Conservation (phyloP, 2,888 invertebrate species). For the Acronicta leporina region DNA sequence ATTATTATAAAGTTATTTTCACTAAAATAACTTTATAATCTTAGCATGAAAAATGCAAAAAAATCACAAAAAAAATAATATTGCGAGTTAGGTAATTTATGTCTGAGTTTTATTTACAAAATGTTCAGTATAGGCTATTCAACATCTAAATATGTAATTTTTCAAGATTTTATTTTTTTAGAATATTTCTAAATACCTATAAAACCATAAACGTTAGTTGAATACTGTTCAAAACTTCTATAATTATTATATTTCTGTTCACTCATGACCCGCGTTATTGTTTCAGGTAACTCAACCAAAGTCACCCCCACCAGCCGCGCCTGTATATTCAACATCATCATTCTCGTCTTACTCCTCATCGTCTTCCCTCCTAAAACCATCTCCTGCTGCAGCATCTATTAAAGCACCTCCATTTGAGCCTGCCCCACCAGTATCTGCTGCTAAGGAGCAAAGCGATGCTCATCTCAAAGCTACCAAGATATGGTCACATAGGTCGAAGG, state of each 20-base stretch:
- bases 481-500: constrained; percentile 82
- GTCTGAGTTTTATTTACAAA: no score
- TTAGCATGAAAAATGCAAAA: no score
- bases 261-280: constrained; percentile 7
- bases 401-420: constrained; percentile 67
- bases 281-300: constrained; percentile 75
- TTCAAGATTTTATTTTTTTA: no score
- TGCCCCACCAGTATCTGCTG: constrained; percentile 72
- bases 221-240: no score
- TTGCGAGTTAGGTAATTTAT: no score
- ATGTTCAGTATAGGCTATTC: no score
- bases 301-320: constrained; percentile 24
- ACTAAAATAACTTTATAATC: no score
- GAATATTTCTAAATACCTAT: no score
- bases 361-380: constrained; percentile 41
- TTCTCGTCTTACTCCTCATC: constrained; percentile 52
- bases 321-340: constrained; percentile 22
- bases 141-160: no score
- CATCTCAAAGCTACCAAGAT: constrained; percentile 82
- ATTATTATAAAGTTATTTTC: no score
- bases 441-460: constrained; percentile 78
- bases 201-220: no score
- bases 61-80: no score
- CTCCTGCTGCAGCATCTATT: constrained; percentile 53
- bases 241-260: background rate